These are phyloP conservation scores for Platalea minor DNA, from an alignment of 2,797 vertebrate genomes.

Conservation along the genomic window DNA sequence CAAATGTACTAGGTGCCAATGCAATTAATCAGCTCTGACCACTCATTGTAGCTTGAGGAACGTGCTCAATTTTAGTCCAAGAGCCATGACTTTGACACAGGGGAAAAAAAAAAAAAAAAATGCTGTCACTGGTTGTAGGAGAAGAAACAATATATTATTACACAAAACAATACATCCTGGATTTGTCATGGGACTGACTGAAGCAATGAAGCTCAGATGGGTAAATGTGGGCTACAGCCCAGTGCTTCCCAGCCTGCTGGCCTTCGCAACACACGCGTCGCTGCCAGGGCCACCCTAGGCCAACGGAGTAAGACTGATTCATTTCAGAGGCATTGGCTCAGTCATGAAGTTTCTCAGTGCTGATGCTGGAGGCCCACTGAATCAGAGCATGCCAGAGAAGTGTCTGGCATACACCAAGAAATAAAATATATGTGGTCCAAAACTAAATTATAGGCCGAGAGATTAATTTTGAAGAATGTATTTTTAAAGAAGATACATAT, in stretches of 20 bases:
- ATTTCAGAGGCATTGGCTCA: constrained; percentile 21
- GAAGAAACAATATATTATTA: background rate
- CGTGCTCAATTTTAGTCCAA: background rate
- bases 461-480: constrained; percentile 5
- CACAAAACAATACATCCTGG: background rate
- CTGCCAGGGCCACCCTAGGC: background rate
- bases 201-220: background rate
- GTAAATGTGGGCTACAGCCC: background rate
- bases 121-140: background rate
- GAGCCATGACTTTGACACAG: background rate
- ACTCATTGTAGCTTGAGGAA: constrained; percentile 22
- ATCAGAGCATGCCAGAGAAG: background rate
- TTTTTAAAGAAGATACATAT: background rate
- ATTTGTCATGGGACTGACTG: background rate
- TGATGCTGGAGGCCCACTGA: background rate
- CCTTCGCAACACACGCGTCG: background rate
- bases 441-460: background rate
- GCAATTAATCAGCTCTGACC: background rate
- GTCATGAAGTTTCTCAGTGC: background rate
- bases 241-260: background rate
- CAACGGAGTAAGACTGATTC: background rate
- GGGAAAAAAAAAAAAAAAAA: background rate
- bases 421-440: background rate
- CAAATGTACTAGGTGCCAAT: background rate
- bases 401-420: background rate